Percentiles rank a stretch among this genome's conserved stretches.
Conservation (phyloP, 2,113 vertebrate genomes). For the Dromiciops gliroides region DNA sequence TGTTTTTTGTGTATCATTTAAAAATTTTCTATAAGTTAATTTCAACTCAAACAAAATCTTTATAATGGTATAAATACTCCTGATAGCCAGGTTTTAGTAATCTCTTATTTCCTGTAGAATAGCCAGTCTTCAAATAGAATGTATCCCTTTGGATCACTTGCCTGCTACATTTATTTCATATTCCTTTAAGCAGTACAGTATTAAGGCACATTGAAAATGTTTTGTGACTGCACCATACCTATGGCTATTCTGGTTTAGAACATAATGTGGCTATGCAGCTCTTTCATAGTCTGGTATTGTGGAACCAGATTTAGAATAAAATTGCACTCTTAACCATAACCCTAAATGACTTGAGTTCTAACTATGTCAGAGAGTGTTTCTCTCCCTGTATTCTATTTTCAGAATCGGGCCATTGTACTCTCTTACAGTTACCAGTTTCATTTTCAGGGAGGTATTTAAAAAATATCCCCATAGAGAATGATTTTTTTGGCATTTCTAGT, state of each 20-base stretch:
- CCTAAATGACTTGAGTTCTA: slow-evolving; percentile 69
- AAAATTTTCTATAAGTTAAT: slow-evolving; percentile 11
- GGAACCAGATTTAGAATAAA: slow-evolving; percentile 78
- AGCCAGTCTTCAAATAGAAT: slow-evolving; percentile 40
- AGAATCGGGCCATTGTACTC: background rate
- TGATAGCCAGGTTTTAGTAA: slow-evolving; percentile 9
- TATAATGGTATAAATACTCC: slow-evolving; percentile 4
- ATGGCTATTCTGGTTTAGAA: slow-evolving; percentile 71
- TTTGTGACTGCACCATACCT: slow-evolving; percentile 69
- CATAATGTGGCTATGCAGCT: slow-evolving; percentile 60
- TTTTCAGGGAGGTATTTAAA: slow-evolving; percentile 3
- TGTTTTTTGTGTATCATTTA: background rate
- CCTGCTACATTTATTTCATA: slow-evolving; percentile 62
- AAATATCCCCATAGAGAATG: background rate
- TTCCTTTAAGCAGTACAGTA: slow-evolving; percentile 71
- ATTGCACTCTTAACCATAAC: slow-evolving; percentile 68
- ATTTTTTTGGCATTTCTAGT: background rate
- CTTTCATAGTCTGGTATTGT: slow-evolving; percentile 56
- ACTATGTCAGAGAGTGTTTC: slow-evolving; percentile 48
- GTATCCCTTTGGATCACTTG: slow-evolving; percentile 45
- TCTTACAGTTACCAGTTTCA: background rate
- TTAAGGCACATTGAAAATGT: slow-evolving; percentile 66
- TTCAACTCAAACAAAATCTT: slow-evolving; percentile 28
- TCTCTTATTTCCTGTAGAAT: slow-evolving; percentile 37
- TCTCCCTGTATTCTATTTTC: slow-evolving; percentile 5